A percentile compares a stretch with the other conserved stretches of the same genome.
phyloP scores from a whole-genome alignment of 2,888 invertebrate genomes.

The Patella depressa region DNA sequence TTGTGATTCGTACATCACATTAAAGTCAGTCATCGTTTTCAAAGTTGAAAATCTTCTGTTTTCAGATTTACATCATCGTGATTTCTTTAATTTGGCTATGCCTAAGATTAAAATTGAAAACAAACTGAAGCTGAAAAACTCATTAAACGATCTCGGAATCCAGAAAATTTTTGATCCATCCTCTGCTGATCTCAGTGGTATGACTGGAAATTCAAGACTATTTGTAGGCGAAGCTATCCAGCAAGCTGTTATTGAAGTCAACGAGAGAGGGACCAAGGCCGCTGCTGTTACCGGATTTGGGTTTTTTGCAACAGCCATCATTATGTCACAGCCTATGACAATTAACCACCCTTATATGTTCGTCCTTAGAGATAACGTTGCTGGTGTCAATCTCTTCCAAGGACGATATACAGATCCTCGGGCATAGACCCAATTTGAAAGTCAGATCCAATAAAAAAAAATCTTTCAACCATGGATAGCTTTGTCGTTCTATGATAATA shows the following conservation, averaged over 20 bases:
- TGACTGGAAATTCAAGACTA: background rate
- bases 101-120: background rate
- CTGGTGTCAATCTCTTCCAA: background rate
- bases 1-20: no score
- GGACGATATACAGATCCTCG: background rate
- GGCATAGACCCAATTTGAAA: background rate
- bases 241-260: conserved; percentile 1
- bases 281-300: background rate
- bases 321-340: background rate
- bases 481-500: no score
- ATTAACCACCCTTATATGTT: background rate
- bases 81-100: background rate
- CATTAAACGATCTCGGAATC: background rate
- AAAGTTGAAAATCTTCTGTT: background rate
- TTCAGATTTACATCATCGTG: background rate
- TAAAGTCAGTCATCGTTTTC: no score
- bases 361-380: background rate
- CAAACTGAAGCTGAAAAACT: background rate
- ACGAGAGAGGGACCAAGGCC: background rate
- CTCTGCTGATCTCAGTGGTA: background rate
- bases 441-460: no score
- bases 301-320: background rate
- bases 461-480: no score
- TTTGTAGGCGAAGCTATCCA: conserved; percentile 10
- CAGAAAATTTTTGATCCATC: background rate